Base-by-base conservation (phyloP, 2,888 invertebrate genomes). In the Cyclophora punctaria region DNA sequence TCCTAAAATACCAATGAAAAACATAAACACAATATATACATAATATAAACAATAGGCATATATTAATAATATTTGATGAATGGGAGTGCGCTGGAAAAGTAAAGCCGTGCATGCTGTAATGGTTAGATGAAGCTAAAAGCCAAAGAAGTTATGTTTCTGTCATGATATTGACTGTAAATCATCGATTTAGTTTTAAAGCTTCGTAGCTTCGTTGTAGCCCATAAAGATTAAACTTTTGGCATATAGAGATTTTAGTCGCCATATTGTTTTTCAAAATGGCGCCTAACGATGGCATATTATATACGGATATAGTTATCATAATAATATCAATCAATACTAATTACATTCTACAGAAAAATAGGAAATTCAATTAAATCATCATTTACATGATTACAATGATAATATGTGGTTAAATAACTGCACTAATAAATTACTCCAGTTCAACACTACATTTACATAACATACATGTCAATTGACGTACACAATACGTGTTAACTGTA, bases 71-170 rank as follows among this genome's bases (percentile, higher is more conserved):
- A 52, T 48, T 61, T 51, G 48, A 60, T 58, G 53, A 64, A 63
- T 46, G 55, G 20, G 55, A 55, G 73, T 74, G 77, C 74, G 67
- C 71, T 63, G 64, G 69, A 73, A 73, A 66, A 69, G 61, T 62
- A 67, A 76, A 73, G 77, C 77, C 71, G 77, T 78, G 80, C 71
- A 71, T 71, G 73, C 76, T 70, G 51, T 47, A 47, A 44, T 49
- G 53, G 68, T 66, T 65, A 66, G 53, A 59, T 67, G 69, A 74
- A 63, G 69, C 62, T 20, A 20, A 52, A 67, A 71, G 72, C 69
- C 59, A 60, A 64, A 64, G 51, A 58, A 34, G 48, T 53, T 20
- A 43, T 43, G n/a, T 45, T 52, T 49, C 49, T 57, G 62, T 63
- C 57, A 66, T 44, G 44, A 44, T 44, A 44, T 43, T 44, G 44